Evolutionary conservation across 2,888 invertebrate genomes (phyloP).

Genomic region (Lottia gigantea): DNA sequence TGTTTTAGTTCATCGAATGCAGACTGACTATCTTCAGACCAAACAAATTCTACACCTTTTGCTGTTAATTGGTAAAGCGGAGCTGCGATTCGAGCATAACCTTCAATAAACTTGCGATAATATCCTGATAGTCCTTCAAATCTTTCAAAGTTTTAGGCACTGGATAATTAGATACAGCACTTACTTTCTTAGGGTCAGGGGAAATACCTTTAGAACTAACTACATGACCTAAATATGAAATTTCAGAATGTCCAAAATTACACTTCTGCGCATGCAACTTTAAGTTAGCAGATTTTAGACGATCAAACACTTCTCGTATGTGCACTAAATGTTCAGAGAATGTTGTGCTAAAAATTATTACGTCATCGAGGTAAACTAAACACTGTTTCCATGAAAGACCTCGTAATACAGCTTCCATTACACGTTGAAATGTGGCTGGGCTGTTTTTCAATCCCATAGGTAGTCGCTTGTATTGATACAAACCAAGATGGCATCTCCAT

Average conservation of each 20-base stretch:
- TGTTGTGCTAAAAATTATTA: slow-evolving; percentile 13
- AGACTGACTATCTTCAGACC: slow-evolving; percentile 14
- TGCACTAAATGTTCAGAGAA: slow-evolving; percentile 6
- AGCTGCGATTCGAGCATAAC: slow-evolving; percentile 8
- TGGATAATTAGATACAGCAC: not conserved
- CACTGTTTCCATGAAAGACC: slow-evolving; percentile 7
- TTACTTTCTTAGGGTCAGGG: not conserved
- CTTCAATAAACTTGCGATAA: not conserved
- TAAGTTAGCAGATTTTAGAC: slow-evolving; percentile 3
- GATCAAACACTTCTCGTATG: slow-evolving; percentile 4
- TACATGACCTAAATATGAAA: not conserved
- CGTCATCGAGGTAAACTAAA: slow-evolving; percentile 13
- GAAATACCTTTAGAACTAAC: slow-evolving; percentile 9
- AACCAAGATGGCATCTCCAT: slow-evolving; percentile 19
- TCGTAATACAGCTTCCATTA: slow-evolving; percentile 4
- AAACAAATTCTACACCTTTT: slow-evolving; percentile 18
- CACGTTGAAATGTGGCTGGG: slow-evolving; percentile 41
- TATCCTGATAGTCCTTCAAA: slow-evolving; percentile 3
- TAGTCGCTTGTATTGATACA: slow-evolving; percentile 39
- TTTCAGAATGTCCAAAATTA: slow-evolving; percentile 5
- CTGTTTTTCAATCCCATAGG: slow-evolving; percentile 42
- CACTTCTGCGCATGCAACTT: slow-evolving; percentile 16
- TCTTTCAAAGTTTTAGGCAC: slow-evolving; percentile 6
- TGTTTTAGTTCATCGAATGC: slow-evolving; percentile 13
- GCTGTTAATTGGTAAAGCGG: slow-evolving; percentile 15